Evolutionary conservation across 2,888 invertebrate species (phyloP), one percentile per base, ranked within the genome.

Genomic region (Amiota minor): DNA sequence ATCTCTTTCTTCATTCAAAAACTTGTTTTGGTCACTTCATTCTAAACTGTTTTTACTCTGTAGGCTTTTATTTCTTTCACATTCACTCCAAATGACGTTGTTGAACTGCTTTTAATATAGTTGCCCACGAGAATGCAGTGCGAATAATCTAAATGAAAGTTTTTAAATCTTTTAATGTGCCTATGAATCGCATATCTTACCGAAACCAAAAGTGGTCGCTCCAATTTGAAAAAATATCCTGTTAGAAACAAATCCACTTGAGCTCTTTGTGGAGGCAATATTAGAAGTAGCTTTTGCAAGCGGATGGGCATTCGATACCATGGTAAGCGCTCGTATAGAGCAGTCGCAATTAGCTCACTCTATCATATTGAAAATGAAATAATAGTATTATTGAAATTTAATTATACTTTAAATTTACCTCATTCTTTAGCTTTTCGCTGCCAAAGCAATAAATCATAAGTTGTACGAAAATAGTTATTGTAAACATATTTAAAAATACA

Each of bases 291-390:
- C 23, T 76, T 77, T 10, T 73, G 72, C 35, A 74, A 23, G n/a
- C 72, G 67, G 0, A 70, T 16, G 1, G 77, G 68, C 68, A 77
- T 71, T 8, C 50, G 55, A 12, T 80, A 74, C 78, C 78, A 80
- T 9, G 59, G 59, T 12, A 59, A 20, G 11, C 11, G 9, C 59
- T 18, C 11, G 1, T 59, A 59, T 1, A 59, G 12, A 59, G 20
- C 59, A 3, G 0, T 9, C 0, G 59, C 16, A 18, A 20, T 59
- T 20, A 20, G 18, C 11, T 20, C 59, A 20, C 10, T 18, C 59
- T 59, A 12, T 20, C 20, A 59, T 16, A 9, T 11, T 59, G 16
- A 20, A 18, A 59, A 20, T 59, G 20, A 11, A 11, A 56, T 16
- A 16, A n/a, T n/a, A n/a, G n/a, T n/a, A n/a, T n/a, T n/a, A 16